Evolutionary conservation across 2,113 vertebrate genomes (phyloP).

Genomic region (Cricetomys ansorgei): DNA sequence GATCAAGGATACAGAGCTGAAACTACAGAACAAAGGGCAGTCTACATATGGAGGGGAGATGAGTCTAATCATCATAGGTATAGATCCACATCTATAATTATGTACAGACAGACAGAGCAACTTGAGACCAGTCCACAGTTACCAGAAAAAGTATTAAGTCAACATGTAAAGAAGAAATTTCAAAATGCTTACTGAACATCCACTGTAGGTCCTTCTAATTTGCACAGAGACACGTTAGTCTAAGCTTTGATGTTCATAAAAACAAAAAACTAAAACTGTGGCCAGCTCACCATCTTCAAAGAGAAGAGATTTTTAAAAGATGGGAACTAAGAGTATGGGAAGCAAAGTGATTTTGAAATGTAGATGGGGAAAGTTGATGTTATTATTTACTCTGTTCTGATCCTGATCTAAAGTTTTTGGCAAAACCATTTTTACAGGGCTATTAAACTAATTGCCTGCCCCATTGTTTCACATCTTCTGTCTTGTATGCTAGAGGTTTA

Average conservation of each 20-base stretch:
- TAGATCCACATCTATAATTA: background rate
- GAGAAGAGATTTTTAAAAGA: conserved; percentile 24
- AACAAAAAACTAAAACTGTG: background rate
- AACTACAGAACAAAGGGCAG: background rate
- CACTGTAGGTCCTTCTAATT: conserved; percentile 19
- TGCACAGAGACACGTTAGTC: background rate
- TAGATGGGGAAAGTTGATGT: background rate
- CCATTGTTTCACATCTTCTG: background rate
- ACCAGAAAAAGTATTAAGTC: conserved; percentile 18
- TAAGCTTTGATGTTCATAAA: background rate
- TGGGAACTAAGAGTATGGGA: background rate
- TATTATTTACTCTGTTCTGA: background rate
- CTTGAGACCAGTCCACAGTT: background rate
- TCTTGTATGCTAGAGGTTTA: conserved; percentile 1
- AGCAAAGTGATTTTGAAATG: conserved; percentile 1
- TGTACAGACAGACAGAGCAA: background rate
- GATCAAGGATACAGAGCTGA: background rate
- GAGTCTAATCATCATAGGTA: background rate
- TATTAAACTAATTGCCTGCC: conserved; percentile 16
- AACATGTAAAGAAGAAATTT: conserved; percentile 47
- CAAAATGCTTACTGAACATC: conserved; percentile 31
- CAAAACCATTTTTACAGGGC: background rate
- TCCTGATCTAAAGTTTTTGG: conserved; percentile 3
- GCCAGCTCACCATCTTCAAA: background rate
- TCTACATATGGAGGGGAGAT: background rate